A percentile compares a stretch with the other conserved stretches of the same genome.
Evolutionary conservation across 1,140 invertebrate species (phyloP).

Genomic region (Wasmannia auropunctata): DNA sequence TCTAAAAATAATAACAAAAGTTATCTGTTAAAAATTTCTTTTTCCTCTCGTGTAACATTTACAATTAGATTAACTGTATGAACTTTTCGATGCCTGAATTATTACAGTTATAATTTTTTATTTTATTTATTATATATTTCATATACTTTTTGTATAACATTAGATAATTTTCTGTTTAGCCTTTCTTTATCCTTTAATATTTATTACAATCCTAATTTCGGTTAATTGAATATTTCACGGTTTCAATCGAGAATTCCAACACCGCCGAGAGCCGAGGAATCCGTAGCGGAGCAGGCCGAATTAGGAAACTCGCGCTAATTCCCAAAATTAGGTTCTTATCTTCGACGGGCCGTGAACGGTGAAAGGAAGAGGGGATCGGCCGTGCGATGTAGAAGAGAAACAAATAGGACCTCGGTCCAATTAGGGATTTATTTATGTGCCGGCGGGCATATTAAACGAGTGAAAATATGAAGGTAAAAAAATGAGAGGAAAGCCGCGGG

Average conservation of each 20-base stretch:
- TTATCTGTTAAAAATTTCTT: not conserved
- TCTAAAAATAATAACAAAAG: not conserved
- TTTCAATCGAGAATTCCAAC: not conserved
- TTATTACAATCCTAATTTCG: not conserved
- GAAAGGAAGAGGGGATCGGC: not conserved
- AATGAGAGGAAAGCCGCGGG: slow-evolving; percentile 66
- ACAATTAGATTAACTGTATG: not conserved
- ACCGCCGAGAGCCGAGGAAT: not conserved
- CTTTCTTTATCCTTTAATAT: not conserved
- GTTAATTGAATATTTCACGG: slow-evolving; percentile 32
- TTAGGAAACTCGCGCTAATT: slow-evolving; percentile 54
- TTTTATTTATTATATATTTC: not conserved
- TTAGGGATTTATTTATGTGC: slow-evolving; percentile 77
- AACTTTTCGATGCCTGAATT: not conserved
- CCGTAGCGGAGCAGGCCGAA: slow-evolving; percentile 17
- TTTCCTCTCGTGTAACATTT: not conserved
- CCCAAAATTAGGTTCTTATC: slow-evolving; percentile 28
- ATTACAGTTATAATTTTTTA: not conserved
- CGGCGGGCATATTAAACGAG: slow-evolving; percentile 73
- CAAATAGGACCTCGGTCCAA: slow-evolving; percentile 74
- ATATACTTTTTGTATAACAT: not conserved
- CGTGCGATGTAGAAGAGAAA: slow-evolving; percentile 62
- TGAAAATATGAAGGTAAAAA: slow-evolving; percentile 73
- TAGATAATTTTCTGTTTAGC: not conserved
- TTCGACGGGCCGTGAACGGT: slow-evolving; percentile 7